Base-by-base conservation (phyloP, 37 sponge, comb jelly and placozoan genomes). In the Ephydatia muelleri region DNA sequence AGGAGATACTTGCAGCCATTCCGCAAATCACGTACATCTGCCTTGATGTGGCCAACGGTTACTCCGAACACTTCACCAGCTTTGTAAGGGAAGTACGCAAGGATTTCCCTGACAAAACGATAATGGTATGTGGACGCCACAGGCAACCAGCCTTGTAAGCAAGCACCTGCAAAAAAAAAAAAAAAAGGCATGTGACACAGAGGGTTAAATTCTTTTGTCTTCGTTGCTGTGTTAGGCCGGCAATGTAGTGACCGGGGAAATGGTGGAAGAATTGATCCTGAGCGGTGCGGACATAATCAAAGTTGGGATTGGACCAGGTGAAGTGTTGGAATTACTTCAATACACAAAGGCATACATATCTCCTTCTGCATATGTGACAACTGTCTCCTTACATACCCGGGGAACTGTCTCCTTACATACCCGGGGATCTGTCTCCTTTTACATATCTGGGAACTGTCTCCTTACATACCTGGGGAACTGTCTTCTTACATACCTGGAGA, bases 171-270 rank as follows among this genome's bases (percentile, higher is more conserved):
- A n/a, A n/a, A n/a, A n/a, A n/a, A n/a, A n/a, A n/a, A n/a, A n/a
- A n/a, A n/a, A n/a, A n/a, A n/a, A n/a, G n/a, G n/a, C n/a, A n/a
- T n/a, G n/a, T n/a, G n/a, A n/a, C n/a, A n/a, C n/a, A n/a, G n/a
- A n/a, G n/a, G n/a, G n/a, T n/a, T n/a, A 12, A 71, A 23, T 30
- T 71, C 21, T 14, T 11, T 75, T 34, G 11, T 6, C 30, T 33
- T n/a, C 26, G 27, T 22, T 49, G 21, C 19, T 39, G 28, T 26
- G 49, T 13, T 29, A 90, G 91, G 95, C 96, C 73, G 98, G 98
- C 14, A 98, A 98, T 84, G 98, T 98, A 48, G 98, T 98, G 67
- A 98, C 98, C 28, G 98, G 98, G 21, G 98, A 98, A 70, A 98
- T 98, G 98, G 96, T 98, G 36, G 98, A 98, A 77, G 98, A 98